Evolutionary conservation across 2,797 vertebrate species (phyloP), one percentile per base, ranked within the genome.

Genomic region (Odontamblyopus rebecca): DNA sequence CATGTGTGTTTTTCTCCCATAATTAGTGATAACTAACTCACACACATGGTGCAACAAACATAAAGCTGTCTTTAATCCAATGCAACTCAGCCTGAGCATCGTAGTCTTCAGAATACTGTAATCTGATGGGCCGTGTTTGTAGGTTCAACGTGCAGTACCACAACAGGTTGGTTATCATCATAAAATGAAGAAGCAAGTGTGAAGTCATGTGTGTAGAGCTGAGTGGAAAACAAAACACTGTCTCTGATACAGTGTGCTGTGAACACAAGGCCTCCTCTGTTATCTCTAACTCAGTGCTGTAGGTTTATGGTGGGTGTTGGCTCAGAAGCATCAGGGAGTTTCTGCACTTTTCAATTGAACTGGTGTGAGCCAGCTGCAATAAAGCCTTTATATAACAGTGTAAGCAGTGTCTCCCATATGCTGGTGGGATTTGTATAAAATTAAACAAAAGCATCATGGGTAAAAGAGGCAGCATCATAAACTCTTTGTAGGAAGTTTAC

Each of bases 241-340:
- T 48, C 38, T 65, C 63, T 65, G 63, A 65, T 29, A 65, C 15
- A 50, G 63, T 64, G n/a, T 23, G 23, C 23, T 23, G 23, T 9
- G 32, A 44, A 65, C 1, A 48, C 29, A 68, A n/a, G 71, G 62
- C 60, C n/a, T 60, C 18, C 2, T 56, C 65, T 63, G 57, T 63
- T 57, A 48, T 65, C 63, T 62, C 61, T 61, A 13, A 16, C 29
- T 41, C 62, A 7, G n/a, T 26, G 62, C 41, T 48, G 41, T 50
- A 50, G 63, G 63, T 65, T 65, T 65, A 65, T 50, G 41, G 41
- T 48, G 63, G 63, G 63, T 15, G 63, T 65, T 26, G 23, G 63
- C 63, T 23, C 35, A 23, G 16, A n/a, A 15, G 63, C 23, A 48
- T 50, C 63, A 26, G 63, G 63, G 63, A 65, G 23, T 65, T 65